Evolutionary conservation across 1,140 invertebrate genomes (phyloP).

Genomic region (Argopecten irradians): DNA sequence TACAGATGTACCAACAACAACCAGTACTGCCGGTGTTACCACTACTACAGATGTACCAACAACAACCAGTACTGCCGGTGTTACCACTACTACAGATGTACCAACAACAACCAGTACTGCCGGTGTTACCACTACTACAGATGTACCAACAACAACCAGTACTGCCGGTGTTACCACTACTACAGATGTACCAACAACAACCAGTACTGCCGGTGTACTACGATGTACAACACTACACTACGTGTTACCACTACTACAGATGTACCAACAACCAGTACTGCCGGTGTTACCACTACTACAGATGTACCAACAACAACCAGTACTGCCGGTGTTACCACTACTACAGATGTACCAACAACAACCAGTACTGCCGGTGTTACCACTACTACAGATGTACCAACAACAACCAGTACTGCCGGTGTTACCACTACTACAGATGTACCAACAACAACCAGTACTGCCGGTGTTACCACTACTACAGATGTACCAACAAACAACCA

Average conservation of each 20-base stretch:
- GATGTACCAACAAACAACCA: background rate
- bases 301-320: background rate
- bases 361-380: background rate
- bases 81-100: no score
- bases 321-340: background rate
- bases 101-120: no score
- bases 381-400: background rate
- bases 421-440: background rate
- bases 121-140: no score
- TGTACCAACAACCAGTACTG: background rate
- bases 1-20: no score
- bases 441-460: background rate
- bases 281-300: background rate
- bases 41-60: no score
- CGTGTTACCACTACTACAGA: background rate
- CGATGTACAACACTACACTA: no score
- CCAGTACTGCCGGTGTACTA: no score
- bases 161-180: no score
- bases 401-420: background rate
- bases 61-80: no score
- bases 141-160: no score
- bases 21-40: no score
- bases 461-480: background rate
- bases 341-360: background rate
- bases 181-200: background rate